Conservation (phyloP, 2,797 vertebrate species). For the Chiroxiphia lanceolata region DNA sequence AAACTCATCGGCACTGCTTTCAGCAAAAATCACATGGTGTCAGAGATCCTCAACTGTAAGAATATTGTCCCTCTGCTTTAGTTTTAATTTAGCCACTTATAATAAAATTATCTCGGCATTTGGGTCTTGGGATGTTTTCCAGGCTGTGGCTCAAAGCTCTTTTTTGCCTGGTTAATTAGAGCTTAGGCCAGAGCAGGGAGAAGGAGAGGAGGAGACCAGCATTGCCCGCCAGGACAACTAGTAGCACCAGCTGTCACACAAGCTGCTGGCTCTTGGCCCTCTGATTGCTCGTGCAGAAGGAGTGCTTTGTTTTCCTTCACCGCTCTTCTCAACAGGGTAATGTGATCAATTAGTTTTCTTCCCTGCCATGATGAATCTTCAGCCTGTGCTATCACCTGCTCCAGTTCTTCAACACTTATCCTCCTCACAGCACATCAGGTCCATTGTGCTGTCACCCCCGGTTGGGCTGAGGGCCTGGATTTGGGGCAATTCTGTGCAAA, state of each 20-base stretch:
- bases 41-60: neutral
- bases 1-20: neutral
- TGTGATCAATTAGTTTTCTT: neutral
- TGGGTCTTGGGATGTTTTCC: conserved; percentile 25
- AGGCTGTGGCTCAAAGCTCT: neutral
- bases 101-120: conserved; percentile 31
- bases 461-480: neutral
- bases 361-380: neutral
- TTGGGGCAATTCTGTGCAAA: neutral
- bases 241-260: conserved; percentile 55
- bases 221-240: conserved; percentile 38
- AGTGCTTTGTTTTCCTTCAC: neutral
- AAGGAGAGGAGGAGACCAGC: neutral
- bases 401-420: neutral
- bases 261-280: conserved; percentile 46
- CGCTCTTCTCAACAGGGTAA: neutral
- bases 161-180: conserved; percentile 34
- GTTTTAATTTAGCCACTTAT: conserved; percentile 34
- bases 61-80: neutral
- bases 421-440: neutral
- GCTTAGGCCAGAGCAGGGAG: neutral
- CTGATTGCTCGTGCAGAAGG: neutral
- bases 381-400: neutral
- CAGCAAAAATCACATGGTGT: neutral
- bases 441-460: neutral